A percentile compares a stretch with the other conserved stretches of the same genome.
phyloP scores from a whole-genome alignment of 2,113 vertebrate genomes.

The Pterophyllum scalare region DNA sequence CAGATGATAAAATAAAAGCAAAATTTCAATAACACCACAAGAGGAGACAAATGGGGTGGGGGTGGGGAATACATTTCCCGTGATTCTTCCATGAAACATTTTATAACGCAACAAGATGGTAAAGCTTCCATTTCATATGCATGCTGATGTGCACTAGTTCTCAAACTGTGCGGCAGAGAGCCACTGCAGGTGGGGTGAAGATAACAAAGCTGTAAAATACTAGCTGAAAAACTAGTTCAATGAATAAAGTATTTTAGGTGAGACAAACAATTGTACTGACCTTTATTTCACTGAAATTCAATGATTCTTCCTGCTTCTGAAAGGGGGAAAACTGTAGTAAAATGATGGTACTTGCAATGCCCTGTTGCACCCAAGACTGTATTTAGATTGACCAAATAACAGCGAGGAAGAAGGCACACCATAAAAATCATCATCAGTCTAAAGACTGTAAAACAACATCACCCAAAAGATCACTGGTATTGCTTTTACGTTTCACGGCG shows the following conservation, averaged over 20 bases:
- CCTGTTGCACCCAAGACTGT: background rate
- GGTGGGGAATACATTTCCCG: conserved; percentile 16
- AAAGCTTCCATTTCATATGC: conserved; percentile 22
- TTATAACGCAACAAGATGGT: conserved; percentile 10
- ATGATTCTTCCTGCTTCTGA: background rate
- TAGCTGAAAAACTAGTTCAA: background rate
- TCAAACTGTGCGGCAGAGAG: background rate
- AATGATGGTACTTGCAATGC: background rate
- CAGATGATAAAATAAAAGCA: conserved; percentile 52
- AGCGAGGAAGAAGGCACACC: background rate
- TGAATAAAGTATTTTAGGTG: conserved; percentile 1
- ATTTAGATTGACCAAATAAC: background rate
- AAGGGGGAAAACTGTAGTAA: background rate
- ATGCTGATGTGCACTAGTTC: background rate
- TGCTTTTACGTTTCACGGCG: too few species aligned
- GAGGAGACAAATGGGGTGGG: conserved; percentile 36
- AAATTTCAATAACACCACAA: conserved; percentile 35
- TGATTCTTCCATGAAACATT: conserved; percentile 22
- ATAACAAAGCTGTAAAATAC: background rate
- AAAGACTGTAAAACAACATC: background rate
- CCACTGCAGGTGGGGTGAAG: background rate
- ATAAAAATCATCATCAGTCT: background rate
- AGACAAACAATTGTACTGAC: background rate
- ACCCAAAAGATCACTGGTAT: background rate
- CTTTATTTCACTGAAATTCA: background rate